Evolutionary conservation across 2,797 vertebrate species (phyloP), one percentile per base, ranked within the genome.

Genomic region (Apodemus agrarius): DNA sequence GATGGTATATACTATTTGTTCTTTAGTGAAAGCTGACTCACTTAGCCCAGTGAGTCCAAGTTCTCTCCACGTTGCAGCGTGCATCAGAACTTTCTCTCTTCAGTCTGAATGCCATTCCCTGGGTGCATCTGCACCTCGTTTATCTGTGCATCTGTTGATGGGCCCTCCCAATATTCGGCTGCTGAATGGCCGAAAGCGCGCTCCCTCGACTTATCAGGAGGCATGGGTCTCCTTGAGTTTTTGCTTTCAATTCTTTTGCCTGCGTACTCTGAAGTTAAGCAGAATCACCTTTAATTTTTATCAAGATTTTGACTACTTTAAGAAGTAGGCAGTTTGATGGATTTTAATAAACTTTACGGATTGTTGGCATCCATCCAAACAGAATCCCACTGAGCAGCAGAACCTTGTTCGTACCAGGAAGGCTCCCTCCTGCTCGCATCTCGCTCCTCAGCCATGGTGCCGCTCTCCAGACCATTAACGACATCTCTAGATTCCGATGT

Each of bases 191-290:
- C 49, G 8, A 89, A 95, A 61, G 57, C 89, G 49, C 9, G 24
- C 6, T 69, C 19, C 59, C 34, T 4, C 69, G 75, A 89, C 26
- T 26, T 31, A 10, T 40, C 13, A 65, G 40, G 67, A 0, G 52
- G 21, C 57, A 69, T 34, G 52, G 11, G 17, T 46, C n/a, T 91
- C 52, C 31, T 17, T 69, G 22, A 78, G 21, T 86, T 65, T 57
- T 92, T 89, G 17, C 69, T 96, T 90, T 96, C 21, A 63, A 0
- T 82, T 90, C n/a, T 95, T 90, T 90, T 91, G 61, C 22, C 5
- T 24, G 1, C 40, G 61, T 80, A 69, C 19, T 69, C 75, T 75
- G 46, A 87, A 67, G 14, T 82, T 49, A 80, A 96, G 74, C 83
- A 54, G 63, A 89, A 37, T 72, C 78, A 72, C 74, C 72, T 91